Evolutionary conservation across 1,140 invertebrate genomes (phyloP).

Genomic region (Euura saliciscinereae): DNA sequence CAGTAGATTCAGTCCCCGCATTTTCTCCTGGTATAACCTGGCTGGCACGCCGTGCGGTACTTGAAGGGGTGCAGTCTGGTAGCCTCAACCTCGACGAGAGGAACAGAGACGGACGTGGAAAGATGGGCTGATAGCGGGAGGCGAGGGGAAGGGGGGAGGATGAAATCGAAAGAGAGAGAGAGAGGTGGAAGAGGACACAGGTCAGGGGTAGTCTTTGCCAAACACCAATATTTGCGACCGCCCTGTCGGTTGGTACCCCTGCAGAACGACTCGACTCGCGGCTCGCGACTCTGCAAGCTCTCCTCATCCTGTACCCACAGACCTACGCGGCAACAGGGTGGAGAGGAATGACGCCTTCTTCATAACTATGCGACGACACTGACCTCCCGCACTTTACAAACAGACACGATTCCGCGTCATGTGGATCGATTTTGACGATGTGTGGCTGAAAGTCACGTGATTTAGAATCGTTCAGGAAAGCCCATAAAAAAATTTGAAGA

Average conservation of each 20-base stretch:
- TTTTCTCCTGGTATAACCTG: neutral
- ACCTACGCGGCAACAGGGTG: too few species aligned
- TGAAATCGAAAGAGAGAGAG: neutral
- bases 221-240: conserved; percentile 62
- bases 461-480: too few species aligned
- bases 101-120: neutral
- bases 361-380: neutral
- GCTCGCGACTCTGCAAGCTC: conserved; percentile 37
- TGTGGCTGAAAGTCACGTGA: too few species aligned
- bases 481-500: too few species aligned
- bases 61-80: conserved; percentile 10
- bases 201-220: conserved; percentile 62
- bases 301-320: too few species aligned
- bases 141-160: neutral
- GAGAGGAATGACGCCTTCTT: neutral
- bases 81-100: neutral
- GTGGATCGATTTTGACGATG: too few species aligned
- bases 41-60: neutral
- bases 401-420: too few species aligned
- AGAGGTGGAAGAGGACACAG: conserved; percentile 53
- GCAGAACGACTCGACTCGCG: conserved; percentile 50
- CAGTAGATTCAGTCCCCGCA: neutral
- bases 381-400: too few species aligned
- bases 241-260: conserved; percentile 59
- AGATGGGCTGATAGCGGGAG: neutral